These are phyloP conservation scores for Margaritifera margaritifera DNA, from an alignment of 2,888 invertebrate genomes.

Conservation along the genomic window DNA sequence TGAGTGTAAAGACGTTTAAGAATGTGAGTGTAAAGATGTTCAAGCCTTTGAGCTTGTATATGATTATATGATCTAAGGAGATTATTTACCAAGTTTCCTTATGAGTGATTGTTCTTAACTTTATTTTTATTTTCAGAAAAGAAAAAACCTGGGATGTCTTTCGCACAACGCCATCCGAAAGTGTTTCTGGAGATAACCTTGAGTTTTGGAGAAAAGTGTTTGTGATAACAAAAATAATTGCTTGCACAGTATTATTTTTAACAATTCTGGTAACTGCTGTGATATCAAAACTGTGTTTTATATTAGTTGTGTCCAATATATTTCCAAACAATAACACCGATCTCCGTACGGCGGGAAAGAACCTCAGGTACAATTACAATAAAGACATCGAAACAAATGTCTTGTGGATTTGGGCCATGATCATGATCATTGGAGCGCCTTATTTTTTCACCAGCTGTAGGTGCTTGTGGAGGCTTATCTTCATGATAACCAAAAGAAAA, in stretches of 20 bases:
- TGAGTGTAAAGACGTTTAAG: too few relatives aligned
- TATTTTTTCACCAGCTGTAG: slow-evolving; percentile 45
- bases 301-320: slow-evolving; percentile 50
- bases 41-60: too few relatives aligned
- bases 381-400: slow-evolving; percentile 31
- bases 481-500: slow-evolving; percentile 40
- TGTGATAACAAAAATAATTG: slow-evolving; percentile 41
- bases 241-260: slow-evolving; percentile 40
- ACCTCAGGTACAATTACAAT: slow-evolving; percentile 6
- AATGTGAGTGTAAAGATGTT: too few relatives aligned
- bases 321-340: slow-evolving; percentile 13
- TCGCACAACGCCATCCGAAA: slow-evolving; percentile 33
- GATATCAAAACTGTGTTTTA: slow-evolving; percentile 49
- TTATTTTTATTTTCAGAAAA: slow-evolving; percentile 6
- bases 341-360: slow-evolving; percentile 1
- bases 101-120: too few relatives aligned
- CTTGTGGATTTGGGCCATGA: slow-evolving; percentile 59
- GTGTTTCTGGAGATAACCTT: slow-evolving; percentile 36
- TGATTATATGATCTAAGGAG: too few relatives aligned
- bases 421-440: slow-evolving; percentile 51
- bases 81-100: too few relatives aligned
- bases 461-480: slow-evolving; percentile 41
- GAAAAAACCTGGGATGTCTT: slow-evolving; percentile 51
- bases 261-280: slow-evolving; percentile 48
- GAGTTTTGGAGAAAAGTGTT: slow-evolving; percentile 51